phyloP scores from a whole-genome alignment of 2,113 vertebrate genomes.

The Sapayoa aenigma region DNA sequence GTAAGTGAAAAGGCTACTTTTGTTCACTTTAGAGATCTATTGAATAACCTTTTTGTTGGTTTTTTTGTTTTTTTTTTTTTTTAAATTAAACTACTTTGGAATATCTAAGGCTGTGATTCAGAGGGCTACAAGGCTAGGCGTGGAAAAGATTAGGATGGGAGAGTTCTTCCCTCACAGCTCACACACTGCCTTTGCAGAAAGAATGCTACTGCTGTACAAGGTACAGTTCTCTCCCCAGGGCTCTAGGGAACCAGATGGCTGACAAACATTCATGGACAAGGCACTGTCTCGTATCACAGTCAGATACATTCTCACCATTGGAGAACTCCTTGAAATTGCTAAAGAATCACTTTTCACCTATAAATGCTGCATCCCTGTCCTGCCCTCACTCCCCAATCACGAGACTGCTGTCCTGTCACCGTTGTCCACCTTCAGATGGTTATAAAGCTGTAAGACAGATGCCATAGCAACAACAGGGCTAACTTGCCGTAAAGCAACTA shows the following conservation, averaged over 20 bases:
- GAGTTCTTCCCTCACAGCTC: neutral
- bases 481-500: neutral
- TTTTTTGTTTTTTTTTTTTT: neutral
- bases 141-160: neutral
- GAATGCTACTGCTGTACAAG: neutral
- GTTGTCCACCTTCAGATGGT: neutral
- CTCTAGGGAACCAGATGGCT: neutral
- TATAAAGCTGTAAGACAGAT: neutral
- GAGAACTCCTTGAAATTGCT: neutral
- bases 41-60: neutral
- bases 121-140: neutral
- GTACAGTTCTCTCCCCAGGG: neutral
- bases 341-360: neutral
- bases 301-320: neutral
- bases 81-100: neutral
- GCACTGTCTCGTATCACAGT: neutral
- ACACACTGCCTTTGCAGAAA: neutral
- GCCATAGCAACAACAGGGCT: neutral
- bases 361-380: neutral
- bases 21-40: neutral
- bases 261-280: neutral
- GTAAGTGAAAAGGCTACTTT: slow-evolving; percentile 2
- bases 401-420: neutral
- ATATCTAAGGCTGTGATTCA: neutral
- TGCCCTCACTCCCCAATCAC: accelerated